Evolutionary conservation across 1,140 invertebrate genomes (phyloP).

Genomic region (Carposina sasakii): DNA sequence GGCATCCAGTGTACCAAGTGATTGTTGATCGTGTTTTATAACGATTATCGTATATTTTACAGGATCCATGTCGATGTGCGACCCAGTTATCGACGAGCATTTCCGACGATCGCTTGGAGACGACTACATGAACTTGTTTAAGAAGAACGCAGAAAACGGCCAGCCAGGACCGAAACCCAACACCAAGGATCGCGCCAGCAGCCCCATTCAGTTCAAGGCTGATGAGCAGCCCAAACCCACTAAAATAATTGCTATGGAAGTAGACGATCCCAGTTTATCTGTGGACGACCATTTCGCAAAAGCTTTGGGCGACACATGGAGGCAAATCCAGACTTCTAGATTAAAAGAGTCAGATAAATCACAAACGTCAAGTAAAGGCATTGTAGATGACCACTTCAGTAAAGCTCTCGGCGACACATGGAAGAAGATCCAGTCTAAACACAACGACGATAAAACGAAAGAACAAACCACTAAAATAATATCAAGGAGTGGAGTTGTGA

Average conservation of each 20-base stretch:
- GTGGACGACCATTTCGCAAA: conserved; percentile 98
- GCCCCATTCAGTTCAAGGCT: conserved; percentile 59
- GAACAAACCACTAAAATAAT: conserved; percentile 61
- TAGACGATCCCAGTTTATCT: conserved; percentile 69
- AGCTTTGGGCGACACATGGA: conserved; percentile 95
- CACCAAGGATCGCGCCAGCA: conserved; percentile 66
- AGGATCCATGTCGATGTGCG: conserved; percentile 81
- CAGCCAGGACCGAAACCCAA: conserved; percentile 62
- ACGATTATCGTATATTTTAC: too few species aligned
- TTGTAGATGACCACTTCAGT: conserved; percentile 96
- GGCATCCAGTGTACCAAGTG: too few species aligned
- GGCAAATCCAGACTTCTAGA: conserved; percentile 81
- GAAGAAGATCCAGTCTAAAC: conserved; percentile 82
- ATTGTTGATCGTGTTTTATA: too few species aligned
- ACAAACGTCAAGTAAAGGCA: conserved; percentile 32
- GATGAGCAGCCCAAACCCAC: conserved; percentile 49
- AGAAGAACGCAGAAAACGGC: conserved; percentile 71
- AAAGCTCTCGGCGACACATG: conserved; percentile 96
- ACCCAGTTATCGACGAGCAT: conserved; percentile 96
- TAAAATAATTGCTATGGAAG: conserved; percentile 69
- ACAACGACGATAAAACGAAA: conserved; percentile 49
- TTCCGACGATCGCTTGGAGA: conserved; percentile 93
- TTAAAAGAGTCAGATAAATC: conserved; percentile 55
- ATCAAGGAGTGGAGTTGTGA: conserved; percentile 63
- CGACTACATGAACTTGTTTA: conserved; percentile 87